These are phyloP conservation scores for Gonatopus flavifemur DNA, from an alignment of 1,140 invertebrate genomes.

Conservation along the genomic window DNA sequence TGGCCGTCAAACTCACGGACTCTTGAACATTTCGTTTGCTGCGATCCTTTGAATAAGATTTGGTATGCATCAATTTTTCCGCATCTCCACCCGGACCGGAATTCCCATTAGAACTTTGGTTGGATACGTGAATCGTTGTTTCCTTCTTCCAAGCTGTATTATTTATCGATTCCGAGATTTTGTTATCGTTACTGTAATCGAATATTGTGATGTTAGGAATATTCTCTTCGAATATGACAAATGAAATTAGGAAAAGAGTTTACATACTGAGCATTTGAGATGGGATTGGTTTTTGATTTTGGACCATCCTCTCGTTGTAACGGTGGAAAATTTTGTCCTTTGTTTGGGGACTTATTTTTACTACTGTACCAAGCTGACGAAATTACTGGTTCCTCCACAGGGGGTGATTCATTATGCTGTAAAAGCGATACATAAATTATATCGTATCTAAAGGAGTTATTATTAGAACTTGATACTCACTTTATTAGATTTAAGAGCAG, in stretches of 20 bases:
- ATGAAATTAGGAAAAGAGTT: slow-evolving; percentile 10
- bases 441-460: slow-evolving; percentile 1
- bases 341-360: slow-evolving; percentile 47
- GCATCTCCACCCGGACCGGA: slow-evolving; percentile 29
- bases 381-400: slow-evolving; percentile 52
- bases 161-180: slow-evolving; percentile 43
- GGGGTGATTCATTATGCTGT: slow-evolving; percentile 23
- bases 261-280: slow-evolving; percentile 38
- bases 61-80: slow-evolving; percentile 37
- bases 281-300: slow-evolving; percentile 32
- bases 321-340: slow-evolving; percentile 49
- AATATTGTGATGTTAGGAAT: slow-evolving; percentile 1
- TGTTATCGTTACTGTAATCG: slow-evolving; percentile 47
- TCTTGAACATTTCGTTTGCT: slow-evolving; percentile 47
- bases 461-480: slow-evolving; percentile 20
- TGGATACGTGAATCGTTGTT: slow-evolving; percentile 31
- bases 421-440: slow-evolving; percentile 13
- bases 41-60: slow-evolving; percentile 37
- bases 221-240: background rate
- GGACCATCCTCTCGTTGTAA: slow-evolving; percentile 44
- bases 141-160: slow-evolving; percentile 51
- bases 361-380: slow-evolving; percentile 57
- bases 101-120: slow-evolving; percentile 43
- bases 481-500: slow-evolving; percentile 46
- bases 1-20: slow-evolving; percentile 38